These are phyloP conservation scores for Ammospiza caudacuta DNA, from an alignment of 2,113 vertebrate genomes.

Conservation along the genomic window DNA sequence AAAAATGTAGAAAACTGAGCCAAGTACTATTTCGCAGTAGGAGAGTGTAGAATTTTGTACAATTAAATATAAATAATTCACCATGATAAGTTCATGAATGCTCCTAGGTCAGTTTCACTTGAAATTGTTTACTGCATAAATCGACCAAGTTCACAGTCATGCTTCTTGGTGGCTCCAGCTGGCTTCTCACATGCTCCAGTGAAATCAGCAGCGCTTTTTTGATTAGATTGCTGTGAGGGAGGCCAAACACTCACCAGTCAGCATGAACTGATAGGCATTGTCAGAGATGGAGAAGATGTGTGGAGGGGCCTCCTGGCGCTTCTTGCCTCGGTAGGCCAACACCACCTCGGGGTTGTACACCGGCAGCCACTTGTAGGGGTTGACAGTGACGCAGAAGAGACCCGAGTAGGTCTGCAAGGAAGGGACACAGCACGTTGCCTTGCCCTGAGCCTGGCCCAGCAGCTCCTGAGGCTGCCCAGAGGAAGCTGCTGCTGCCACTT, in stretches of 20 bases:
- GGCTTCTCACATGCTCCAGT: background rate
- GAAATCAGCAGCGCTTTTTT: background rate
- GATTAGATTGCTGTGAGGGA: background rate
- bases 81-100: background rate
- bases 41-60: background rate
- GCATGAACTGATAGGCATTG: conserved; percentile 80
- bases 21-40: background rate
- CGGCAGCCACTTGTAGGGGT: conserved; percentile 85
- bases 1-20: background rate
- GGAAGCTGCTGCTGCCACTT: no score
- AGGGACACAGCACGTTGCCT: no score
- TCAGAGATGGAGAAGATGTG: conserved; percentile 84
- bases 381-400: conserved; percentile 68
- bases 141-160: background rate
- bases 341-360: conserved; percentile 85
- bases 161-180: background rate
- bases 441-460: no score
- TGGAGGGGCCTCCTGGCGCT: conserved; percentile 75
- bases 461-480: no score
- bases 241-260: conserved; percentile 62
- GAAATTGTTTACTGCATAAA: background rate
- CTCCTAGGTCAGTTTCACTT: background rate
- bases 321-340: conserved; percentile 77
- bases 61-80: background rate
- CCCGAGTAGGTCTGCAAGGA: conserved; percentile 13